Percentiles rank a stretch among this genome's conserved stretches.
These are phyloP conservation scores for Odontamblyopus rebecca DNA, from an alignment of 2,797 vertebrate species.

Conservation along the genomic window DNA sequence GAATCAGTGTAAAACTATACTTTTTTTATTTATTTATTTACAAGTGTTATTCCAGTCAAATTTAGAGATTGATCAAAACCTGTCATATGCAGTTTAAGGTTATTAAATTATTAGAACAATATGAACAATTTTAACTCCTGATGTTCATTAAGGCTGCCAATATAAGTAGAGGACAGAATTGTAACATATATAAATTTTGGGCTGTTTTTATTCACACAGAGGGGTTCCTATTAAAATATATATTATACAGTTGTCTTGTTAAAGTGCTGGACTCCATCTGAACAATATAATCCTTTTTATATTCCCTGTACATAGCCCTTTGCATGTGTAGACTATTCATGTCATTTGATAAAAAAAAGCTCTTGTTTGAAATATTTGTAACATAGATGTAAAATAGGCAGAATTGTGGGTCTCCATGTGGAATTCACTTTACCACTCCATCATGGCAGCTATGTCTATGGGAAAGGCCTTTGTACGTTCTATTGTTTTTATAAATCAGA, in stretches of 20 bases:
- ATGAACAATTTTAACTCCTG: background rate
- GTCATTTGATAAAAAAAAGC: slow-evolving; percentile 71
- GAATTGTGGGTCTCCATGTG: slow-evolving; percentile 55
- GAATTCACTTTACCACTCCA: slow-evolving; percentile 55
- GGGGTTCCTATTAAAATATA: slow-evolving; percentile 17
- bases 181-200: background rate
- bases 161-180: background rate
- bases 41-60: too few species aligned
- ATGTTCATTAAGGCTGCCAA: background rate
- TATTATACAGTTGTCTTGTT: slow-evolving; percentile 1
- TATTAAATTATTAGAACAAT: too few species aligned
- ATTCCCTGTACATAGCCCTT: slow-evolving; percentile 66
- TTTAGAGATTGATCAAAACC: too few species aligned
- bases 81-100: too few species aligned
- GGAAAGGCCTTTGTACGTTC: slow-evolving; percentile 54
- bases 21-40: too few species aligned
- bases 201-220: slow-evolving; percentile 2
- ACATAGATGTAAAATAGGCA: slow-evolving; percentile 59
- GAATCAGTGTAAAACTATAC: too few species aligned
- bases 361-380: slow-evolving; percentile 73
- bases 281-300: slow-evolving; percentile 62
- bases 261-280: slow-evolving; percentile 37
- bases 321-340: slow-evolving; percentile 73
- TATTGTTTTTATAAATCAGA: background rate
- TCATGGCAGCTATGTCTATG: slow-evolving; percentile 78